Evolutionary conservation across 1,140 invertebrate genomes (phyloP).

Genomic region (Grapholita molesta): DNA sequence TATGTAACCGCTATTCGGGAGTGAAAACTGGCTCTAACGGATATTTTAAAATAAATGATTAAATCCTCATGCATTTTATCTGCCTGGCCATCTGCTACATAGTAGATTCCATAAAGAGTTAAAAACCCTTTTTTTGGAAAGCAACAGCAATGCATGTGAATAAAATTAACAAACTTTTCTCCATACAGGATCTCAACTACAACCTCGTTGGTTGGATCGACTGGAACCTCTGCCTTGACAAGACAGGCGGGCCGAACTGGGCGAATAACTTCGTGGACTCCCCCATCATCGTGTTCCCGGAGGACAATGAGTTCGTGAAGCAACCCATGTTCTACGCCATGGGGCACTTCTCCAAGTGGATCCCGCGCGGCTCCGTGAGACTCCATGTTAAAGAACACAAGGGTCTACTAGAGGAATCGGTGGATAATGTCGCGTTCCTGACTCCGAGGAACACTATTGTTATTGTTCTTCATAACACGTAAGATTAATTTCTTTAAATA

Average conservation of each 20-base stretch:
- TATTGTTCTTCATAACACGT: conserved; percentile 82
- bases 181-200: conserved; percentile 82
- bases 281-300: conserved; percentile 83
- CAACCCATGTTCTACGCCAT: conserved; percentile 90
- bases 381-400: conserved; percentile 57
- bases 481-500: conserved; percentile 38
- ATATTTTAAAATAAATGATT: too few species aligned
- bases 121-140: too few species aligned
- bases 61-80: too few species aligned
- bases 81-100: too few species aligned
- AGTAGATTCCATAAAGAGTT: too few species aligned
- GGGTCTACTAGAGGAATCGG: conserved; percentile 65
- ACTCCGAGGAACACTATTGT: conserved; percentile 78
- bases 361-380: conserved; percentile 78
- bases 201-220: conserved; percentile 86
- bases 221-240: conserved; percentile 89
- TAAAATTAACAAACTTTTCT: too few species aligned
- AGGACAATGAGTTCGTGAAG: conserved; percentile 84
- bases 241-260: conserved; percentile 87
- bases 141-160: too few species aligned
- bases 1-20: too few species aligned
- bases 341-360: conserved; percentile 88
- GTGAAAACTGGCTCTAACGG: too few species aligned
- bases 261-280: conserved; percentile 84
- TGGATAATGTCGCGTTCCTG: background rate